Conservation (phyloP, 2,113 vertebrate species). For the Delphinapterus leucas region DNA sequence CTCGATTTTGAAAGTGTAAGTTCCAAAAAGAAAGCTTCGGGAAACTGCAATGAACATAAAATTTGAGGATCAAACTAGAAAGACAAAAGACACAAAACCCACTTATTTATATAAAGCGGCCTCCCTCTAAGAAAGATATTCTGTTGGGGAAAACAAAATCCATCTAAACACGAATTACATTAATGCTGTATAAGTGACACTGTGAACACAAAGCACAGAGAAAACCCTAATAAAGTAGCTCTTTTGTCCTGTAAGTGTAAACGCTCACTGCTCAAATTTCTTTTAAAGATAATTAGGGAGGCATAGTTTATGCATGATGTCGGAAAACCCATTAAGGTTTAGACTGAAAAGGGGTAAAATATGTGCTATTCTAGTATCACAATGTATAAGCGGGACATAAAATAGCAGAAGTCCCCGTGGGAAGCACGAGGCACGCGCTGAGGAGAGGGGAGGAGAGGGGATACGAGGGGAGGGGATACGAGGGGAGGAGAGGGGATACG, state of each 20-base stretch:
- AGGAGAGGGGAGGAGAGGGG: accelerated
- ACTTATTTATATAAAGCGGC: background rate
- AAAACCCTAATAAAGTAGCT: background rate
- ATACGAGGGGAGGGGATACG: background rate
- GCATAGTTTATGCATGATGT: background rate
- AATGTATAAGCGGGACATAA: background rate
- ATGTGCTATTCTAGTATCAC: background rate
- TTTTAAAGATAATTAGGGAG: background rate
- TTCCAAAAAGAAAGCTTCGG: background rate
- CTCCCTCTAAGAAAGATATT: background rate
- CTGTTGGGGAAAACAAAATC: background rate
- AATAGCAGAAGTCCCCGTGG: background rate
- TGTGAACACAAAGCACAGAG: background rate
- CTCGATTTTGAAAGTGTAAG: background rate
- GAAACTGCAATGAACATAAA: background rate
- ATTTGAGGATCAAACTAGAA: background rate
- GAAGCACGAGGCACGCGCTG: background rate
- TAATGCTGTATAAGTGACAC: background rate
- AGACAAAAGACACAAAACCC: background rate
- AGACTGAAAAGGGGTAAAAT: background rate
- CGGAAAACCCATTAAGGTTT: background rate
- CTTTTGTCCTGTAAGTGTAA: background rate
- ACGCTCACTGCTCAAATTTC: background rate
- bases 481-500: background rate
- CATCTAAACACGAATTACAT: background rate